These are phyloP conservation scores for Cossypha polioptera DNA, from an alignment of 2,797 vertebrate genomes.

Conservation along the genomic window DNA sequence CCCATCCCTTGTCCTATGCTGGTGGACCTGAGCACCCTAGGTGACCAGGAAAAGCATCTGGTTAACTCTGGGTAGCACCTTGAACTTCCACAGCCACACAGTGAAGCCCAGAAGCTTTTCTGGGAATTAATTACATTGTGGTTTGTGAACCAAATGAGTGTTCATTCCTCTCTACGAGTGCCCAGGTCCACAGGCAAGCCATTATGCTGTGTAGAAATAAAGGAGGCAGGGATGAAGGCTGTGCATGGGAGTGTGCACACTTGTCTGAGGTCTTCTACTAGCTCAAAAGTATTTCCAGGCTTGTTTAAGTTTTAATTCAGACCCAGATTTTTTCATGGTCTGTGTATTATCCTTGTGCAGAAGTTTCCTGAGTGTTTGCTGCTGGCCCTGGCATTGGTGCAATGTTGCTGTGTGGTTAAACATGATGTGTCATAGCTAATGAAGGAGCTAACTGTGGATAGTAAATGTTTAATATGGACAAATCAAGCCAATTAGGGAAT, in stretches of 20 bases:
- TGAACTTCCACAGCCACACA: neutral
- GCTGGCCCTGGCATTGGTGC: neutral
- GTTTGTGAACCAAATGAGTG: neutral
- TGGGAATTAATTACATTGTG: neutral
- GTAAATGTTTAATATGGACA: neutral
- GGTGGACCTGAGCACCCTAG: neutral
- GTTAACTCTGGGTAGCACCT: neutral
- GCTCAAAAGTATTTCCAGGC: neutral
- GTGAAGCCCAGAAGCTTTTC: neutral
- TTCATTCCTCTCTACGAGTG: neutral
- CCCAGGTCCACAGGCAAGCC: neutral
- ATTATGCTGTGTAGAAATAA: neutral
- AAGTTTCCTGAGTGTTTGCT: neutral
- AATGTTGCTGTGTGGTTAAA: neutral
- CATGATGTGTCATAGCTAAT: neutral
- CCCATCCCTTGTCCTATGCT: fast-evolving
- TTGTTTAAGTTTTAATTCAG: neutral
- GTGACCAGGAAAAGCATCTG: neutral
- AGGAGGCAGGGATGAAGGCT: neutral
- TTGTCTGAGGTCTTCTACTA: neutral
- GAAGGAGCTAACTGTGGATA: neutral
- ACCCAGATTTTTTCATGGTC: neutral
- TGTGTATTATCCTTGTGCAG: neutral
- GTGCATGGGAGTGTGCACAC: neutral
- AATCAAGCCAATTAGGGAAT: neutral